These are phyloP conservation scores for Phymorhynchus buccinoides DNA, from an alignment of 1,140 invertebrate genomes.

Conservation along the genomic window DNA sequence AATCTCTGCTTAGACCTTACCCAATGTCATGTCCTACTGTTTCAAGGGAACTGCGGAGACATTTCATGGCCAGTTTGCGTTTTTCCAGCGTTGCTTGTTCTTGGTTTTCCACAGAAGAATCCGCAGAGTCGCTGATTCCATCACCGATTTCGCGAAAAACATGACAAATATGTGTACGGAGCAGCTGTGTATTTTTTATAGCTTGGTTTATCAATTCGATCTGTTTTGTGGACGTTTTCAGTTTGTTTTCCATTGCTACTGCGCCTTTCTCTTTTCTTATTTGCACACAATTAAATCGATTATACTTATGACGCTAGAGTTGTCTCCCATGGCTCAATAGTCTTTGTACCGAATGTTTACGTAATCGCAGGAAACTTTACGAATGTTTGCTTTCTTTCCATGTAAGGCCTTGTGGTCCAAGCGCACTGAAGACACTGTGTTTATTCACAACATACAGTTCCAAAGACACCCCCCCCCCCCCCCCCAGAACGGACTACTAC, in stretches of 20 bases:
- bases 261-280: too few relatives aligned
- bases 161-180: constrained; percentile 35
- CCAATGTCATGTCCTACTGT: constrained; percentile 30
- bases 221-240: constrained; percentile 20
- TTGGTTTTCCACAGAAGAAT: background rate
- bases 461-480: too few relatives aligned
- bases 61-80: constrained; percentile 6
- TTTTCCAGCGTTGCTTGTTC: constrained; percentile 17
- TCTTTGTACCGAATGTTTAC: too few relatives aligned
- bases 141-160: constrained; percentile 35
- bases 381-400: too few relatives aligned
- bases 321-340: too few relatives aligned
- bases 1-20: background rate
- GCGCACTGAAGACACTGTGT: too few relatives aligned
- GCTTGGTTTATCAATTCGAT: constrained; percentile 37
- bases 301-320: too few relatives aligned
- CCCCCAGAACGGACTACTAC: too few relatives aligned
- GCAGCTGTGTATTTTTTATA: constrained; percentile 25
- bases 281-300: too few relatives aligned
- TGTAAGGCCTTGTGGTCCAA: too few relatives aligned
- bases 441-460: too few relatives aligned
- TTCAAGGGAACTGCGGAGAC: constrained; percentile 23
- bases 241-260: constrained; percentile 33
- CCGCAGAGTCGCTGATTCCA: constrained; percentile 23
- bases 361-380: too few relatives aligned